Conservation (phyloP, 2,888 invertebrate species). For the Orthosia incerta region DNA sequence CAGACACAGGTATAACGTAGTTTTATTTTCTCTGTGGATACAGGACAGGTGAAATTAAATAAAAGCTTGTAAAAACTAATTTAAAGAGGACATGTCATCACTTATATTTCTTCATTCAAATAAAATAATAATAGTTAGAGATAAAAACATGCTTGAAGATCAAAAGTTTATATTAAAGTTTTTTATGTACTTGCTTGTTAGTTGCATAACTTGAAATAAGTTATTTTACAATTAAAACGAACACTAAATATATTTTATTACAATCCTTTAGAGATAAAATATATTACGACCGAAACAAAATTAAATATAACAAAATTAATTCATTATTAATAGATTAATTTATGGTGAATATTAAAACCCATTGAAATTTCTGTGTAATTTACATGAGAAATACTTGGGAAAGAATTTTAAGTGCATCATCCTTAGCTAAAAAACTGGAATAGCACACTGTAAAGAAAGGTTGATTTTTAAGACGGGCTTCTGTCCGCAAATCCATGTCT, state of each 20-base stretch:
- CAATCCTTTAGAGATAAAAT: background rate
- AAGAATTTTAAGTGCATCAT: slow-evolving; percentile 1
- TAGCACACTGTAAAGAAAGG: background rate
- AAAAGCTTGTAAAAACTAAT: no score
- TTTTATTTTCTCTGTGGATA: no score
- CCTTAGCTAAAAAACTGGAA: slow-evolving; percentile 5
- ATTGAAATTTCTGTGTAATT: slow-evolving; percentile 6
- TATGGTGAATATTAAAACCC: background rate
- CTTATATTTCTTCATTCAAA: slow-evolving; percentile 18
- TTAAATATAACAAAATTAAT: background rate
- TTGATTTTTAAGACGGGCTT: no score
- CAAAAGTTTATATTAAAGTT: slow-evolving; percentile 6
- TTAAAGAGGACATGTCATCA: no score
- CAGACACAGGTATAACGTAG: no score
- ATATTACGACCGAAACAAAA: background rate
- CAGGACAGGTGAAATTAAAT: no score
- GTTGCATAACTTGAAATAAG: background rate
- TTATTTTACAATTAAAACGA: slow-evolving; percentile 1
- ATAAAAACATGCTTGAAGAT: slow-evolving; percentile 16
- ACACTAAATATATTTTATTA: background rate
- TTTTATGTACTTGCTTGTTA: slow-evolving; percentile 35
- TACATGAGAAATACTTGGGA: background rate
- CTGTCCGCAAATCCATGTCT: no score
- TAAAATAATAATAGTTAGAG: background rate
- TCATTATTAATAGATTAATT: slow-evolving; percentile 1